A percentile compares a stretch with the other conserved stretches of the same genome.
phyloP scores from a whole-genome alignment of 2,113 vertebrate genomes.

The Malurus alboscapulatus region DNA sequence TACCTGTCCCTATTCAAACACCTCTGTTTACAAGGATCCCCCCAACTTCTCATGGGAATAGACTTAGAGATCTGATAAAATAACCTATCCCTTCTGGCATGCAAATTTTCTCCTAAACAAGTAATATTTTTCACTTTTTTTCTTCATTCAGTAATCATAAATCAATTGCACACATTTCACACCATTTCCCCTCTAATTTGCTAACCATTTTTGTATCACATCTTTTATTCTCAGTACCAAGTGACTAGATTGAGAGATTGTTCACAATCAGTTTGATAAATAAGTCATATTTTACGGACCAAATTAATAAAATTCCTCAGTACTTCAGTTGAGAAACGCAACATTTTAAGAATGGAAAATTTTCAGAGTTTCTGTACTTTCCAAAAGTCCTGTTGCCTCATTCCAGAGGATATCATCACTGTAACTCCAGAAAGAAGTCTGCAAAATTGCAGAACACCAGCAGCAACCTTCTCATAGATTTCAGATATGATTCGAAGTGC shows the following conservation, averaged over 20 bases:
- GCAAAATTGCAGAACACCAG: neutral
- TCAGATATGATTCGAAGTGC: neutral
- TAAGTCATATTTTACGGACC: neutral
- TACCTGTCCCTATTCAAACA: neutral
- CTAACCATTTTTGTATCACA: neutral
- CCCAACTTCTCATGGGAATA: neutral
- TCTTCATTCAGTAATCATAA: neutral
- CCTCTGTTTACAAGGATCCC: neutral
- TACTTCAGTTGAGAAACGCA: neutral
- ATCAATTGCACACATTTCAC: neutral
- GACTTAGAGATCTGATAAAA: neutral
- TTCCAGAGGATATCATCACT: neutral
- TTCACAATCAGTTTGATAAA: neutral
- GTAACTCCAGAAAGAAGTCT: neutral
- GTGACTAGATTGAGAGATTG: neutral
- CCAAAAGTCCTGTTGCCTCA: neutral
- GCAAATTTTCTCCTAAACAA: neutral
- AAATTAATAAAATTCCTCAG: neutral
- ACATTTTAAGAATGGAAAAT: neutral
- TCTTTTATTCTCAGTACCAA: neutral
- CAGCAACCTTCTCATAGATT: neutral
- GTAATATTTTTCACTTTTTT: neutral
- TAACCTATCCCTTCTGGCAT: neutral
- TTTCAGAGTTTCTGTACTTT: neutral
- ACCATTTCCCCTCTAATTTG: neutral